Base-by-base conservation (phyloP, 2,888 invertebrate genomes). In the Allygus modestus region DNA sequence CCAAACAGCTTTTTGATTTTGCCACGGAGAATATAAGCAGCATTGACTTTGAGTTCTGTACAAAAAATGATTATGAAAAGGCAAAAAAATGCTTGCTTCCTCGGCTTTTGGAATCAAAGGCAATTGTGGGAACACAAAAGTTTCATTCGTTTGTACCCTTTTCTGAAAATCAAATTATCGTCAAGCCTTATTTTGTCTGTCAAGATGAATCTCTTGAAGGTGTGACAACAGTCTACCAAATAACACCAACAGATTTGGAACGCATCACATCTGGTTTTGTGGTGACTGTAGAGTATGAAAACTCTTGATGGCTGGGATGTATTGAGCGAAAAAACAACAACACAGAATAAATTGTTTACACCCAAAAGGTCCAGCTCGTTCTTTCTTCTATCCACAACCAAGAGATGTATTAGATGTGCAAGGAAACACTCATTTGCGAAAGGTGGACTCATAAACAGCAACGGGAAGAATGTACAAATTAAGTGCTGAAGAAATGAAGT, bases 71-170 rank as follows among this genome's bases (percentile, higher is more conserved):
- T 37, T 37, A 37, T 11, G 7, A 37, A 37, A 11, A 37, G 11
- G 11, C 11, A 4, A 11, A 37, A 37, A 1, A 9, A 23, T 37
- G 5, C 31, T 37, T 41, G 17, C 5, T 7, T 1, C 17, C 12
- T 75, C 23, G 37, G 11, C 17, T 17, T 7, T 17, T 20, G 20
- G 81, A 81, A 61, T 15, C 65, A 1, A n/a, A 37, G 41, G 23
- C 81, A 20, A 43, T 81, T 65, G 26, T 5, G 41, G 65, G 65
- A 23, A 81, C 81, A n/a, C 81, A 58, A n/a, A 54, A 81, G 15
- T n/a, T 81, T 17, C 51, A 81, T 58, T 9, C 81, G 0, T 31
- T 61, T 26, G 26, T 41, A 20, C 61, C 81, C 37, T 11, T 41
- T 5, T 41, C 65, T 1, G 23, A 65, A 41, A 65, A 37, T 23